Evolutionary conservation across 1,140 invertebrate genomes (phyloP).

Genomic region (Leptinotarsa texana): DNA sequence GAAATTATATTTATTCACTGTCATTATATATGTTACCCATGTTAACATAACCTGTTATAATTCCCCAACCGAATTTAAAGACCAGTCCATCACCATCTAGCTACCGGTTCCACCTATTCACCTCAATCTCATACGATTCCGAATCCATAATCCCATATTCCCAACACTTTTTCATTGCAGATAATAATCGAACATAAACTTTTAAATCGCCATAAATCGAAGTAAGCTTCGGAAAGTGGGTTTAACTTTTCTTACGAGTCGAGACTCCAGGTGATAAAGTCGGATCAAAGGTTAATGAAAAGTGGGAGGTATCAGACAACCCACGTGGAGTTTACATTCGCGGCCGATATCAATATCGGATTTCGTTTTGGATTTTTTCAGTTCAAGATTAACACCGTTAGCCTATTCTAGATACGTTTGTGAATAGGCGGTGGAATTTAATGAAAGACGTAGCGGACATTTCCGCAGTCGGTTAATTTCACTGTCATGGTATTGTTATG

Average conservation of each 20-base stretch:
- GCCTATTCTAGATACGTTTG: background rate
- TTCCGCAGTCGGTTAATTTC: slow-evolving; percentile 12
- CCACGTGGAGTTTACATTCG: slow-evolving; percentile 30
- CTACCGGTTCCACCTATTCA: no score
- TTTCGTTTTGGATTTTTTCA: slow-evolving; percentile 28
- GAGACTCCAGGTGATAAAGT: slow-evolving; percentile 38
- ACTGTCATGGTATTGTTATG: no score
- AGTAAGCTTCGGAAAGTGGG: slow-evolving; percentile 23
- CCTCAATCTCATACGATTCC: no score
- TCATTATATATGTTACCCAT: no score
- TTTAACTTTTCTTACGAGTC: slow-evolving; percentile 19
- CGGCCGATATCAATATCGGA: slow-evolving; percentile 20
- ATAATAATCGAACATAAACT: slow-evolving; percentile 1
- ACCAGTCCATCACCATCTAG: no score
- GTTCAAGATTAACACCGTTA: slow-evolving; percentile 15
- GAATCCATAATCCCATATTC: background rate
- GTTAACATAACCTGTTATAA: no score
- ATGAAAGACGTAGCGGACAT: slow-evolving; percentile 12
- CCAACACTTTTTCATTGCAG: slow-evolving; percentile 1
- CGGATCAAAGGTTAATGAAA: slow-evolving; percentile 43
- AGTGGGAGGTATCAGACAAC: slow-evolving; percentile 39
- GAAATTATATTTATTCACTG: no score
- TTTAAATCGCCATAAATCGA: slow-evolving; percentile 16
- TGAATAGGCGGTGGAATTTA: slow-evolving; percentile 16
- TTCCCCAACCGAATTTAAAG: no score